A percentile compares a stretch with the other conserved stretches of the same genome.
Conservation (phyloP, 2,113 vertebrate genomes). For the Vulpes ferrilata region DNA sequence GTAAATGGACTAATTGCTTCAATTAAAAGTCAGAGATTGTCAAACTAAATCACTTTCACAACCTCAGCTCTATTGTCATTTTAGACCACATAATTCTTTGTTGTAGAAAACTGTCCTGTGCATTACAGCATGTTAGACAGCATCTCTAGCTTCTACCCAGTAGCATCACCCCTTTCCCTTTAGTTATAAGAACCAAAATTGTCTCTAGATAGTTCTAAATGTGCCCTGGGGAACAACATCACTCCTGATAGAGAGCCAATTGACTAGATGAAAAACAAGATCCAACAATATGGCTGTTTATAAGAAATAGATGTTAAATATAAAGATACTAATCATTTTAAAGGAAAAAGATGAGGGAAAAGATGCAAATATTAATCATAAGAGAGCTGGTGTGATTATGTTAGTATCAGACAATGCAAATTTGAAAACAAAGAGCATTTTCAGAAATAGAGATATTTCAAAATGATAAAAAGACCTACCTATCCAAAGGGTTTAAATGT, state of each 20-base stretch:
- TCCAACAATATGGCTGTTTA: not conserved
- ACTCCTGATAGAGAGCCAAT: not conserved
- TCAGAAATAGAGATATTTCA: not conserved
- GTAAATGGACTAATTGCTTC: not conserved
- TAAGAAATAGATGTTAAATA: not conserved
- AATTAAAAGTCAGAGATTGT: constrained; percentile 12
- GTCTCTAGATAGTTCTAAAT: not conserved
- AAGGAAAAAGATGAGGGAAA: not conserved
- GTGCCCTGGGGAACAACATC: not conserved
- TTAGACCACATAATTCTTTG: not conserved
- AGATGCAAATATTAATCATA: not conserved
- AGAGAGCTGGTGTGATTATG: not conserved
- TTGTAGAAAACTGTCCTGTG: not conserved
- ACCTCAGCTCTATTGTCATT: not conserved
- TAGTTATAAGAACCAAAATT: not conserved
- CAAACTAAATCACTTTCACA: not conserved
- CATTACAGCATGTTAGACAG: not conserved
- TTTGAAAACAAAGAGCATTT: not conserved
- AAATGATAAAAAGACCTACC: not conserved
- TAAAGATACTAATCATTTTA: not conserved
- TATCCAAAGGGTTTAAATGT: not conserved
- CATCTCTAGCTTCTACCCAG: not conserved
- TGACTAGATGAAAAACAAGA: constrained; percentile 4
- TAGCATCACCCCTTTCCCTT: not conserved
- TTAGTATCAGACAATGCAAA: not conserved